Conservation (phyloP, 2,113 vertebrate genomes). For the Deroptyus accipitrinus region DNA sequence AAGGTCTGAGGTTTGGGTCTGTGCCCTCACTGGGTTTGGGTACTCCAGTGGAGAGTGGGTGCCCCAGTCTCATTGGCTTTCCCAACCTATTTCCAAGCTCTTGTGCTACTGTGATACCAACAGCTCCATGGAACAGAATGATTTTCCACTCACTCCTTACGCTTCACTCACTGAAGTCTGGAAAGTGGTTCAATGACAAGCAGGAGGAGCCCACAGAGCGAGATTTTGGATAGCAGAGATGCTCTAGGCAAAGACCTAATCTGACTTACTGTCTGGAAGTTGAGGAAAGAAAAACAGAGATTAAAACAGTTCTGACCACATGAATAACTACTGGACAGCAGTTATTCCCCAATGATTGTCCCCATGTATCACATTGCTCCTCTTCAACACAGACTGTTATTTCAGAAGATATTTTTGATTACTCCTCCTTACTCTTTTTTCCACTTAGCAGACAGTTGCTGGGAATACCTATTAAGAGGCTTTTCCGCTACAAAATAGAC, state of each 20-base stretch:
- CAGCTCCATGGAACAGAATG: fast-evolving
- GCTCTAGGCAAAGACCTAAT: background rate
- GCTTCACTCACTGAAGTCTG: background rate
- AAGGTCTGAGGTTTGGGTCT: background rate
- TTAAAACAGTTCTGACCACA: fast-evolving
- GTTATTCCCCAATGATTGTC: background rate
- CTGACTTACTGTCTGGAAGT: background rate
- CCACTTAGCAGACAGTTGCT: background rate
- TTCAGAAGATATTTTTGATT: background rate
- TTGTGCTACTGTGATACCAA: background rate
- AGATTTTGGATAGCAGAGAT: background rate
- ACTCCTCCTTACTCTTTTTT: background rate
- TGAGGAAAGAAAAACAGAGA: background rate
- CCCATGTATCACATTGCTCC: background rate
- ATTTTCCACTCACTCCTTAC: background rate
- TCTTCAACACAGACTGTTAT: background rate
- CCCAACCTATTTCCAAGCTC: background rate
- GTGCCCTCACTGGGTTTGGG: background rate
- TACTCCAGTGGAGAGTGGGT: background rate
- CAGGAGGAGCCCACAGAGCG: background rate
- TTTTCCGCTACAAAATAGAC: background rate
- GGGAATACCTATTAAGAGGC: background rate
- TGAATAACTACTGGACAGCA: background rate
- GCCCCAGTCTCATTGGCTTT: fast-evolving
- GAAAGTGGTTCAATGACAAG: background rate